Conservation (phyloP, 2,888 invertebrate genomes). For the Hyalella azteca region DNA sequence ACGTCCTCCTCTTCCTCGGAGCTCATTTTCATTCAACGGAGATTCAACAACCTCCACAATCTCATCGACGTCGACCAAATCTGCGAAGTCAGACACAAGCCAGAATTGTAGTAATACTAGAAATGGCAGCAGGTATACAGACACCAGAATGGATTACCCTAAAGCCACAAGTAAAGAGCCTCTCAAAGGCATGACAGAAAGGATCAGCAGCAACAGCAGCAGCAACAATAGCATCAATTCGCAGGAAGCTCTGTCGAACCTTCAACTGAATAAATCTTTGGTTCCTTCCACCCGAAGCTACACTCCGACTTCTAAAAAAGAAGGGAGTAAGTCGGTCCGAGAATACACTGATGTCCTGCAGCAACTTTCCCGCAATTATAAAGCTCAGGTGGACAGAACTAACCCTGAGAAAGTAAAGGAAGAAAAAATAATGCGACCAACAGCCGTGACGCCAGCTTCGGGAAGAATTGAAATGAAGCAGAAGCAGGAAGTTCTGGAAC, state of each 20-base stretch:
- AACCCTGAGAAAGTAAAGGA: too few species aligned
- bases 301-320: neutral
- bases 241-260: slow-evolving; percentile 69
- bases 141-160: too few species aligned
- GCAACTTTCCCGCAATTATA: slow-evolving; percentile 6
- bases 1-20: slow-evolving; percentile 52
- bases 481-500: slow-evolving; percentile 70
- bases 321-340: slow-evolving; percentile 6
- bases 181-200: slow-evolving; percentile 50
- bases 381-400: neutral
- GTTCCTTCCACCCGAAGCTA: neutral
- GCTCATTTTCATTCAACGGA: slow-evolving; percentile 53
- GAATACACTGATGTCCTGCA: neutral
- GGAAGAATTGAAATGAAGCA: slow-evolving; percentile 39
- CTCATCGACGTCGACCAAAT: slow-evolving; percentile 52
- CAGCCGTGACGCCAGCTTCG: neutral
- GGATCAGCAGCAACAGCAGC: slow-evolving; percentile 71
- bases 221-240: slow-evolving; percentile 79
- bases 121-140: too few species aligned
- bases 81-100: slow-evolving; percentile 51
- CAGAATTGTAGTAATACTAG: slow-evolving; percentile 74
- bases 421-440: too few species aligned
- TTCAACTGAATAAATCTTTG: too few species aligned
- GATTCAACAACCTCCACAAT: slow-evolving; percentile 55
- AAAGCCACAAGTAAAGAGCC: too few species aligned